These are phyloP conservation scores for Melieria picta DNA, from an alignment of 2,888 invertebrate species.

Conservation along the genomic window DNA sequence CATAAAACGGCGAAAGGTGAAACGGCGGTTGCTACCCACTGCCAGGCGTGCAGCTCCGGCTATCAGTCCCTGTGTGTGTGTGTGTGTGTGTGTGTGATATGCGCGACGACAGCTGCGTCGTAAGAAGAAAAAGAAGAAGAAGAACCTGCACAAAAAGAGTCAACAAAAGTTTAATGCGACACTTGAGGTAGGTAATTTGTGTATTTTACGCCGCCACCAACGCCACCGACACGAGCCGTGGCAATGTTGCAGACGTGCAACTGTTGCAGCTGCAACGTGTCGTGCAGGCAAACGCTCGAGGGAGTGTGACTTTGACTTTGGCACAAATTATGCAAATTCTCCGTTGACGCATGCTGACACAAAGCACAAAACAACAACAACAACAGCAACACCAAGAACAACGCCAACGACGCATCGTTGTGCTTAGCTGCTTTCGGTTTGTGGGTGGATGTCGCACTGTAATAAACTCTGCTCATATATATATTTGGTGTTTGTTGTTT, in stretches of 20 bases:
- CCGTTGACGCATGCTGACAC: conserved; percentile 39
- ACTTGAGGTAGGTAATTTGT: conserved; percentile 48
- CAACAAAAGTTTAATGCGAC: conserved; percentile 39
- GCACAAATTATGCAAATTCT: conserved; percentile 50
- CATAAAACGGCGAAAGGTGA: too few species aligned
- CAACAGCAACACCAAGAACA: conserved; percentile 31
- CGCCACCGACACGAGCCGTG: conserved; percentile 16
- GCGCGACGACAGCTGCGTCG: too few species aligned
- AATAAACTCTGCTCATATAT: too few species aligned
- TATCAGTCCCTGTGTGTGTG: too few species aligned
- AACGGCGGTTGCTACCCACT: too few species aligned
- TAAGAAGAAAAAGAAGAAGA: not conserved
- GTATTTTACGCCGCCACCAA: conserved; percentile 35
- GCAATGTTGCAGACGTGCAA: not conserved
- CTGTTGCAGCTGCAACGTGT: not conserved
- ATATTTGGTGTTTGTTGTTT: too few species aligned
- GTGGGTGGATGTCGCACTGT: not conserved
- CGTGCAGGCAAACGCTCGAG: not conserved
- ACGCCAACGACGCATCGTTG: not conserved
- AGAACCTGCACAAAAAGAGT: not conserved
- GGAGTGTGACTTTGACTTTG: conserved; percentile 47
- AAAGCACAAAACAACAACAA: conserved; percentile 29
- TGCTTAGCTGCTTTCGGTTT: not conserved
- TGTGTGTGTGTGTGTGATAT: too few species aligned
- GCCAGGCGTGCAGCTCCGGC: too few species aligned